A percentile compares a stretch with the other conserved stretches of the same genome.
Evolutionary conservation across 2,797 vertebrate species (phyloP).

Genomic region (Notolabrus celidotus): DNA sequence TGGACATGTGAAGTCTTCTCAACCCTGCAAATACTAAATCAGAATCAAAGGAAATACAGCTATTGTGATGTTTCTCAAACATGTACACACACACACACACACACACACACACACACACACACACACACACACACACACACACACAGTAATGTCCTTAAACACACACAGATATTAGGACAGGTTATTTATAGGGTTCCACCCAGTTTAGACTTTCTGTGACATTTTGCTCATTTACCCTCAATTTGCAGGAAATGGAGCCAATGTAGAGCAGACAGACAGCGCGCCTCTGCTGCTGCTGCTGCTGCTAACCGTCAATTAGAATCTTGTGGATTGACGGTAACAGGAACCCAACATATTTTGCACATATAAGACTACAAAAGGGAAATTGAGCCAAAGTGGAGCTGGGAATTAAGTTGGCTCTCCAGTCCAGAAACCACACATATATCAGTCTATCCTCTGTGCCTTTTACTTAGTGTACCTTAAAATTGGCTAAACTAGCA

Average conservation of each 20-base stretch:
- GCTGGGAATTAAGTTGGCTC: neutral
- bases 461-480: constrained; percentile 9
- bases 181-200: neutral
- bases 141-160: no score
- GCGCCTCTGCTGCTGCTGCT: neutral
- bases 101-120: no score
- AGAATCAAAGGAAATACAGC: no score
- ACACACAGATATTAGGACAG: no score
- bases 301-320: neutral
- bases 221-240: constrained; percentile 5
- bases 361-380: neutral
- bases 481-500: constrained; percentile 6
- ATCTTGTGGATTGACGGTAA: constrained; percentile 15
- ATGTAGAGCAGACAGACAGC: constrained; percentile 1
- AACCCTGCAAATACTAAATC: no score
- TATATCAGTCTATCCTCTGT: neutral
- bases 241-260: neutral
- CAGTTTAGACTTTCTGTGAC: constrained; percentile 8
- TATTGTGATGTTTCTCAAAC: no score
- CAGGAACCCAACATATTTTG: constrained; percentile 1
- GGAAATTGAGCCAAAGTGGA: neutral
- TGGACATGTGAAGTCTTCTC: no score
- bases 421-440: constrained; percentile 7
- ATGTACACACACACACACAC: no score
- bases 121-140: no score